Base-by-base conservation (phyloP, 2,797 vertebrate genomes). In the Masticophis lateralis region DNA sequence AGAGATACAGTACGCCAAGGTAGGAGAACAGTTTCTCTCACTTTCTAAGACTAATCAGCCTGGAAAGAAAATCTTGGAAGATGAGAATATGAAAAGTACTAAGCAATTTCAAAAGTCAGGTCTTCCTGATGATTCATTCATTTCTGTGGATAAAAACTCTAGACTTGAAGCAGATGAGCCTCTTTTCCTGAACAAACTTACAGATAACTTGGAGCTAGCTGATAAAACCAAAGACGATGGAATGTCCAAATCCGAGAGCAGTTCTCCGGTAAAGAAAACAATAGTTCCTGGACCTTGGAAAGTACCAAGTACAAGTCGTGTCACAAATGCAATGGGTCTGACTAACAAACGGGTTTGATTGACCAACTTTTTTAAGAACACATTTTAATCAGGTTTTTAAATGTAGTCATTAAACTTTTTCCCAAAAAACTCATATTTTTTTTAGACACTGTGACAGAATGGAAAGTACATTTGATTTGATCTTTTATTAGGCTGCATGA, bases 201-300 rank as follows among this genome's bases (percentile, higher is more conserved):
- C 91, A 92, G 97, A 97, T 37, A 96, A 94, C 4, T 2, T 18
- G 43, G 98, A 98, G 91, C 96, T 94, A 61, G 95, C 95, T n/a
- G 11, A 94, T 61, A 97, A 97, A 94, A 96, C 25, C 98, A 97
- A 96, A 97, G 98, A 97, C 92, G 89, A 97, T 94, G 96, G 94
- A 27, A 92, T 93, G 88, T 51, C 86, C 90, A 96, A 92, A 88
- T 91, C 98, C 1, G 98, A 98, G 91, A 97, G 95, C 2, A 59
- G 95, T 32, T 95, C 96, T 94, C 96, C 95, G 51, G 98, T 97
- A 94, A 99, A 98, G 97, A 97, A 98, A 93, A 93, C 98, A 2
- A 98, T 99, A 95, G 98, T 98, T 79, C 99, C 99, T 0, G 99
- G 99, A 7, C 99, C 99, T 0, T 99, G 99, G 99, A 99, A 98